phyloP scores from a whole-genome alignment of 2,113 vertebrate genomes.

The Myrmecobius fasciatus region DNA sequence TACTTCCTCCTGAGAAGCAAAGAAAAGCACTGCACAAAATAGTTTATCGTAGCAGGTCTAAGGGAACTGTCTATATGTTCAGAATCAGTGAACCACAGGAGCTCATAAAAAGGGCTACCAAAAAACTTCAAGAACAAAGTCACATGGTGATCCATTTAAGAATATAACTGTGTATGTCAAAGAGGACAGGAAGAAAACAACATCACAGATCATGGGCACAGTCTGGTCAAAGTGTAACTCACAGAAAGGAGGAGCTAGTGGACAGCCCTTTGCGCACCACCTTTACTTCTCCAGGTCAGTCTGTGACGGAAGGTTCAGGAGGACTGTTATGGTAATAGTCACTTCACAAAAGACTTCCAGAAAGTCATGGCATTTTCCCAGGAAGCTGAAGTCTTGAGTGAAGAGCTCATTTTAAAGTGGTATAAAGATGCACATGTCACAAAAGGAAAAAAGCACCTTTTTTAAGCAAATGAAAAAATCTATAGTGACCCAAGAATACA shows the following conservation, averaged over 20 bases:
- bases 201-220: constrained; percentile 92
- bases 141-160: constrained; percentile 90
- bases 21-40: constrained; percentile 87
- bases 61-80: constrained; percentile 93
- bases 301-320: constrained; percentile 96
- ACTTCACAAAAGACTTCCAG: constrained; percentile 97
- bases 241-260: constrained; percentile 96
- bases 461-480: constrained; percentile 91
- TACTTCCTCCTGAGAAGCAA: constrained; percentile 92
- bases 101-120: constrained; percentile 93
- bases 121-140: constrained; percentile 94
- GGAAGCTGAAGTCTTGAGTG: constrained; percentile 94
- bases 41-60: constrained; percentile 86
- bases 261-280: constrained; percentile 89
- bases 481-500: constrained; percentile 94
- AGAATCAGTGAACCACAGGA: constrained; percentile 93
- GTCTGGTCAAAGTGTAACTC: constrained; percentile 95
- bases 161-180: constrained; percentile 85
- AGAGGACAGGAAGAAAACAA: constrained; percentile 94
- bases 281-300: constrained; percentile 95
- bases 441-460: not conserved
- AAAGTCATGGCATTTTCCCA: constrained; percentile 96
- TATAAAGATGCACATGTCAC: not conserved
- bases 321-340: constrained; percentile 97
- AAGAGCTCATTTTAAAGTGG: constrained; percentile 81